Conservation (phyloP, 1,140 invertebrate species). For the Papilio machaon region DNA sequence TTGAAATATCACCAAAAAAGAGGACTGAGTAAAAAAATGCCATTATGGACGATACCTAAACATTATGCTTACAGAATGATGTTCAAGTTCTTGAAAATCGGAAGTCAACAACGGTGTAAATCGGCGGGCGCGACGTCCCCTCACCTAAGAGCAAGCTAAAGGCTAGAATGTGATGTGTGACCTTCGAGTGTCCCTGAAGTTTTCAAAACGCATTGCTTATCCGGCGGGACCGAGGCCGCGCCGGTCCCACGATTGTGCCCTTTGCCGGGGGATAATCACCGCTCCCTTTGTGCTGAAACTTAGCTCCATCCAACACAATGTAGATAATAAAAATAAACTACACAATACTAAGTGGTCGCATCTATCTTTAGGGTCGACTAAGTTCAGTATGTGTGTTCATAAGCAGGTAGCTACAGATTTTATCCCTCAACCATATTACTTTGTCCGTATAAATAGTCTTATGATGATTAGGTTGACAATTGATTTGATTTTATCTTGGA, state of each 20-base stretch:
- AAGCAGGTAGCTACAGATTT: not conserved
- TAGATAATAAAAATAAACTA: slow-evolving; percentile 8
- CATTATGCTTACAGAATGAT: too few species aligned
- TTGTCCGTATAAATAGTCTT: not conserved
- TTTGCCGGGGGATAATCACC: slow-evolving; percentile 1
- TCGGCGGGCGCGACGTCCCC: not conserved
- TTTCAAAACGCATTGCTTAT: slow-evolving; percentile 2
- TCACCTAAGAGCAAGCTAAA: not conserved
- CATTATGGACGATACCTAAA: too few species aligned
- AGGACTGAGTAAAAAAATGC: too few species aligned
- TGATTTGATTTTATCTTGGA: too few species aligned
- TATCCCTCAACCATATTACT: not conserved
- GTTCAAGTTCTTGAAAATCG: too few species aligned
- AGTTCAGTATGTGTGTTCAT: not conserved
- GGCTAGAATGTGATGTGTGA: not conserved
- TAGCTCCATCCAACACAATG: not conserved
- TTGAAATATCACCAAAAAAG: too few species aligned
- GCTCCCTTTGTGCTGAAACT: not conserved
- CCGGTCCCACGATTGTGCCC: not conserved
- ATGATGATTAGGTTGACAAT: too few species aligned
- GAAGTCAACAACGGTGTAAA: too few species aligned
- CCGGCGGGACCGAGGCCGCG: not conserved
- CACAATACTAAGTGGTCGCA: not conserved
- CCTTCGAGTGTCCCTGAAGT: slow-evolving; percentile 5
- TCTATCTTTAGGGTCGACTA: not conserved